Conservation (phyloP, 2,113 vertebrate genomes). For the Macroglossus sobrinus region DNA sequence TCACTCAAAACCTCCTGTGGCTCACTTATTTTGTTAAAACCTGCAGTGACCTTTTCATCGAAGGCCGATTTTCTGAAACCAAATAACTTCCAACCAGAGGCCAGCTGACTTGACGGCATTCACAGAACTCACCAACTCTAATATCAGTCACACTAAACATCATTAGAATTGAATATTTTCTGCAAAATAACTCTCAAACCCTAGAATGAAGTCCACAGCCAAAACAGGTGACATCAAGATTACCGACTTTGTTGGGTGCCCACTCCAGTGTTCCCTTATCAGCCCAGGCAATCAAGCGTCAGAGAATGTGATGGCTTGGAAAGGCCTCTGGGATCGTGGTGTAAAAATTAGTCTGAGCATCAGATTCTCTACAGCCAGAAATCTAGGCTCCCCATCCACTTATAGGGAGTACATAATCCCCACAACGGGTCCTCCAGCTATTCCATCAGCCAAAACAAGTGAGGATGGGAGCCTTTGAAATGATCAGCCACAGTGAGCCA, state of each 20-base stretch:
- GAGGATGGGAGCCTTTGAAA: neutral
- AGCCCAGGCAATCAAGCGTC: conserved; percentile 29
- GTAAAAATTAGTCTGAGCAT: conserved; percentile 13
- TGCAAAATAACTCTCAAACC: conserved; percentile 48
- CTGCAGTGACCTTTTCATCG: conserved; percentile 61
- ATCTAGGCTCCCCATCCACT: neutral
- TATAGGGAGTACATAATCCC: neutral
- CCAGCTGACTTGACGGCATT: conserved; percentile 12
- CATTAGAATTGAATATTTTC: conserved; percentile 62
- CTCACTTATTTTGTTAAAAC: conserved; percentile 64
- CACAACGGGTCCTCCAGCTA: neutral
- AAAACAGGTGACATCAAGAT: conserved; percentile 41
- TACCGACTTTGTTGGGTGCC: neutral
- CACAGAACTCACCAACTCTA: conserved; percentile 51
- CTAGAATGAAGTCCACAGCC: conserved; percentile 2
- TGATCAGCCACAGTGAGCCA: neutral
- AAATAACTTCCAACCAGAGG: conserved; percentile 47
- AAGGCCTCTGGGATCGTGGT: neutral
- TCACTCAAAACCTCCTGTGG: neutral
- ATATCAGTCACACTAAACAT: conserved; percentile 60
- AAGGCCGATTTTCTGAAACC: conserved; percentile 67
- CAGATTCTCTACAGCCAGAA: neutral
- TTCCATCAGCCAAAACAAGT: neutral
- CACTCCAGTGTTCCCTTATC: neutral
- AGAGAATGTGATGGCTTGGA: neutral